Evolutionary conservation across 2,113 vertebrate species (phyloP), one percentile per base, ranked within the genome.

Genomic region (Setophaga coronata): DNA sequence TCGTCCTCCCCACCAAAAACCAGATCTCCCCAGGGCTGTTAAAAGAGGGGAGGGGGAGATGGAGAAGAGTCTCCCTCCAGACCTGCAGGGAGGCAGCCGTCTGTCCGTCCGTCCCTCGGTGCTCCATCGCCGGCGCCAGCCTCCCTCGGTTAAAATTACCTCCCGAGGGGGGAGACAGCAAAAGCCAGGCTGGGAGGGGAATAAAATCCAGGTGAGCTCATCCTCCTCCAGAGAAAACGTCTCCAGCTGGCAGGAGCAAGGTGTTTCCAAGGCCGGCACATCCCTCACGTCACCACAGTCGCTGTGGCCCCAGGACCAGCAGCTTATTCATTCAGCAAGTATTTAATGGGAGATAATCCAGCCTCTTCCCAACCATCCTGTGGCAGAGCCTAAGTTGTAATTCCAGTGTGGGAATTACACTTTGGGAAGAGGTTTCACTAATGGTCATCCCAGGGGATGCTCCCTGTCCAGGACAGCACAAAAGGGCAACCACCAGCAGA

Each of bases 161-260:
- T 89, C 94, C 84, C 54, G 2, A 89, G 45, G 34, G 48, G 21
- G 66, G 40, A 85, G 62, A 89, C 62, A 93, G 92, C 34, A 89
- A 91, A 91, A 95, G 6, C 45, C 10, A 2, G 33, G 77, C 87
- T 93, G 95, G 94, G 92, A 96, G 84, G 90, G 92, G 84, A 93
- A 81, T 72, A 69, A 91, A 93, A 91, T 14, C 54, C 92, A 96
- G 95, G 95, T 91, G 94, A 96, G 94, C 87, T 95, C 92, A 91
- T 88, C 82, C 78, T 90, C 77, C 87, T 86, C 91, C 61, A 1
- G 69, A 81, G 54, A 60, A 69, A 93, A 77, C 7, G 1, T 82
- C 92, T 82, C 79, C 19, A n/a, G 90, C 31, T 86, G 92, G 95
- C 94, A 83, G 0, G 9, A 77, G 94, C 3, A 1, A 82, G 87